phyloP scores from a whole-genome alignment of 2,797 vertebrate species.

The Clarias laeviceps region DNA sequence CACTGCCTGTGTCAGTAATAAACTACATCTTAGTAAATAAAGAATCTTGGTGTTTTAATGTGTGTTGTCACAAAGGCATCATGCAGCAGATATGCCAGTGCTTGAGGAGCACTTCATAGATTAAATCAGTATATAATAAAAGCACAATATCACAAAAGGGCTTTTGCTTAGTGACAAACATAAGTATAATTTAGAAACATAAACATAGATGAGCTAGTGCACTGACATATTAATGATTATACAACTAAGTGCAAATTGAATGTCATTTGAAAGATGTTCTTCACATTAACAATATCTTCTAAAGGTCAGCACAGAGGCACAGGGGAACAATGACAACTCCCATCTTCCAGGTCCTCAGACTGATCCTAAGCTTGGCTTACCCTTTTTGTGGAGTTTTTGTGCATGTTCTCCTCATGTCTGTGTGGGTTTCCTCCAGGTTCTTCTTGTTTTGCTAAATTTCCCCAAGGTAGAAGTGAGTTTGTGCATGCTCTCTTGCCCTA shows the following conservation, averaged over 20 bases:
- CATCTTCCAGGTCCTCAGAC: background rate
- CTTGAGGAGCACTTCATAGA: background rate
- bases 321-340: background rate
- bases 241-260: background rate
- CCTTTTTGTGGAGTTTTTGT: background rate
- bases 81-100: background rate
- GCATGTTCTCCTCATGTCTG: background rate
- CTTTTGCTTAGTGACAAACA: background rate
- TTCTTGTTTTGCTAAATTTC: no score
- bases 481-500: background rate
- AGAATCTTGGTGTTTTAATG: background rate
- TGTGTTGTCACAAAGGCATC: background rate
- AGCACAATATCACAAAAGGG: background rate
- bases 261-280: conserved; percentile 1
- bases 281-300: background rate
- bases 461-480: background rate
- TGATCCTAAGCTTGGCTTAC: background rate
- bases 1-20: background rate
- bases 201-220: conserved; percentile 3
- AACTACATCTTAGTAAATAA: background rate
- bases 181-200: background rate
- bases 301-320: background rate
- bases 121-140: background rate
- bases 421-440: background rate
- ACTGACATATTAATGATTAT: conserved; percentile 24